A percentile compares a stretch with the other conserved stretches of the same genome.
phyloP scores from a whole-genome alignment of 2,888 invertebrate species.

The Tinea trinotella region DNA sequence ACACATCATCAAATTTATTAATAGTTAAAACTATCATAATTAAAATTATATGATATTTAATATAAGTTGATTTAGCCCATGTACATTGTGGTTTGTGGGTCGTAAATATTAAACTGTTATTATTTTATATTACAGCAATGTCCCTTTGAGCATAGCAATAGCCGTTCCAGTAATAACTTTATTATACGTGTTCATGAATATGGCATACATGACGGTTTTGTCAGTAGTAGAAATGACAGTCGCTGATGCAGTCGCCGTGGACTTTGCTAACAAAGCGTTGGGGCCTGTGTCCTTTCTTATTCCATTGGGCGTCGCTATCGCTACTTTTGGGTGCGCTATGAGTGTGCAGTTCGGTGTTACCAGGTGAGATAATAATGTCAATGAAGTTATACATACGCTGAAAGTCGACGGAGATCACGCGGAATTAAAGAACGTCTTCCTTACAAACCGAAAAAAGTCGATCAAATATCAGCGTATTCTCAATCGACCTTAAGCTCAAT shows the following conservation, averaged over 20 bases:
- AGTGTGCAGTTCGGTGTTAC: slow-evolving; percentile 84
- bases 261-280: slow-evolving; percentile 77
- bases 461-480: too few relatives aligned
- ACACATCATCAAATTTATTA: too few relatives aligned
- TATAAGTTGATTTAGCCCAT: too few relatives aligned
- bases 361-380: slow-evolving; percentile 47
- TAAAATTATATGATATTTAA: too few relatives aligned
- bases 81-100: too few relatives aligned
- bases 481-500: too few relatives aligned
- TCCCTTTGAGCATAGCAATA: slow-evolving; percentile 84
- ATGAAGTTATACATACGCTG: not conserved
- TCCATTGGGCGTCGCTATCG: slow-evolving; percentile 82
- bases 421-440: too few relatives aligned
- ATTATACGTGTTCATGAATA: slow-evolving; percentile 86
- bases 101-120: too few relatives aligned
- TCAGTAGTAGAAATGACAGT: slow-evolving; percentile 79
- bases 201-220: slow-evolving; percentile 89
- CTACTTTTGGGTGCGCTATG: slow-evolving; percentile 85
- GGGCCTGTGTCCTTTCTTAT: slow-evolving; percentile 78
- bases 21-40: too few relatives aligned
- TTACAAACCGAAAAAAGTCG: too few relatives aligned
- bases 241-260: slow-evolving; percentile 86
- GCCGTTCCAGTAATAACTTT: slow-evolving; percentile 86
- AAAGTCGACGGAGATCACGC: too few relatives aligned
- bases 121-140: slow-evolving; percentile 74